These are phyloP conservation scores for Cotesia chilonis DNA, from an alignment of 1,140 invertebrate genomes.

Conservation along the genomic window DNA sequence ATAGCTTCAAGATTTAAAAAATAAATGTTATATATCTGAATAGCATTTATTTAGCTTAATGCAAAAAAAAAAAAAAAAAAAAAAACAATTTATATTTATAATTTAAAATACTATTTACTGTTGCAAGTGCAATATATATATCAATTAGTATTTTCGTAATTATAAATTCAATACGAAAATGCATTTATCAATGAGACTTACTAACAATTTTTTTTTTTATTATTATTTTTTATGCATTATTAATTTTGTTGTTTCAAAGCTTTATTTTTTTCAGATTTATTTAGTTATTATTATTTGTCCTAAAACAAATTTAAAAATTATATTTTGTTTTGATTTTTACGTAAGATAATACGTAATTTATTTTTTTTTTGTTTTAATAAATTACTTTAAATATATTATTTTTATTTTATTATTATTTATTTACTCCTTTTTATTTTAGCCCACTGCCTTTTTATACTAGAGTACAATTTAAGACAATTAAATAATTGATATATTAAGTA, in stretches of 20 bases:
- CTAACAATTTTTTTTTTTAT: conserved; percentile 24
- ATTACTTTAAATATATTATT: not conserved
- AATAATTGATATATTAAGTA: not conserved
- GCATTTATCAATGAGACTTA: not conserved
- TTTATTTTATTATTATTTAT: too few relatives aligned
- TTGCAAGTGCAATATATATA: not conserved
- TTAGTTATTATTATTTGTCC: conserved; percentile 1
- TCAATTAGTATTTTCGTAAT: conserved; percentile 11
- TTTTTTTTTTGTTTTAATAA: not conserved
- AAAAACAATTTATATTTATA: too few relatives aligned
- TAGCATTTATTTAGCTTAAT: too few relatives aligned
- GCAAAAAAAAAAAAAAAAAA: too few relatives aligned
- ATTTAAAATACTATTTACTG: too few relatives aligned
- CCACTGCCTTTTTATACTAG: too few relatives aligned
- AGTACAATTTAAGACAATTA: conserved; percentile 4
- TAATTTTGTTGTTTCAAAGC: conserved; percentile 17
- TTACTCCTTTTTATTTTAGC: too few relatives aligned
- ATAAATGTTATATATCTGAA: too few relatives aligned
- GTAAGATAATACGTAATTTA: not conserved
- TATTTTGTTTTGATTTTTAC: not conserved
- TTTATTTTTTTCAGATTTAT: conserved; percentile 14
- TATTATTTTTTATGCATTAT: conserved; percentile 22
- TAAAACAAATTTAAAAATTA: too few relatives aligned
- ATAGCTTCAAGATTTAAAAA: too few relatives aligned
- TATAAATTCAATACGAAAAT: not conserved